Evolutionary conservation across 2,797 vertebrate species (phyloP).

Genomic region (Coluber constrictor): DNA sequence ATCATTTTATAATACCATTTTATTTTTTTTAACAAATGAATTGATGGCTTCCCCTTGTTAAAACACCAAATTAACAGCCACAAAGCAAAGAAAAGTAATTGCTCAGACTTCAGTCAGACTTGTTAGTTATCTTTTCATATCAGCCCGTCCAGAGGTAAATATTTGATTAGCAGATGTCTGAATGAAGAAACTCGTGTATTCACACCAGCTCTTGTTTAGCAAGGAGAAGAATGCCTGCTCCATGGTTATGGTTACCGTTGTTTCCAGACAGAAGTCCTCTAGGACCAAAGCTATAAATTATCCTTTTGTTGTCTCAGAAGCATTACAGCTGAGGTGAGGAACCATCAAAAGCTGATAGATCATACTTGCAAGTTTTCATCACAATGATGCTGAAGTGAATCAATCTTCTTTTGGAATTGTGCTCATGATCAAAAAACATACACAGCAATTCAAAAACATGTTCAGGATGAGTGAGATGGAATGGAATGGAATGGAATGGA

Average conservation of each 20-base stretch:
- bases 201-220: conserved; percentile 35
- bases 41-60: conserved; percentile 8
- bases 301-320: conserved; percentile 51
- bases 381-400: conserved; percentile 54
- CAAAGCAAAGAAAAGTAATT: conserved; percentile 10
- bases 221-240: conserved; percentile 48
- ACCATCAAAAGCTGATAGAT: conserved; percentile 59
- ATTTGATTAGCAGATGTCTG: conserved; percentile 60
- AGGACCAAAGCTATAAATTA: conserved; percentile 48
- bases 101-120: conserved; percentile 16
- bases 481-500: too few species aligned
- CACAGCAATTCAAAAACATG: not conserved
- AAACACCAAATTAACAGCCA: not conserved
- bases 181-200: conserved; percentile 49
- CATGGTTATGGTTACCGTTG: conserved; percentile 47
- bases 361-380: conserved; percentile 48
- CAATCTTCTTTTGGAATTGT: conserved; percentile 1
- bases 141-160: conserved; percentile 55
- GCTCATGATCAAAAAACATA: not conserved
- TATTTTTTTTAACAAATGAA: conserved; percentile 19
- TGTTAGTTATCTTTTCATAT: conserved; percentile 47
- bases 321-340: conserved; percentile 54
- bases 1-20: not conserved
- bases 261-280: conserved; percentile 55
- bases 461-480: not conserved